Percentiles rank a stretch among this genome's conserved stretches.
These are phyloP conservation scores for Phaethornis superciliosus DNA, from an alignment of 2,113 vertebrate species.

Conservation along the genomic window DNA sequence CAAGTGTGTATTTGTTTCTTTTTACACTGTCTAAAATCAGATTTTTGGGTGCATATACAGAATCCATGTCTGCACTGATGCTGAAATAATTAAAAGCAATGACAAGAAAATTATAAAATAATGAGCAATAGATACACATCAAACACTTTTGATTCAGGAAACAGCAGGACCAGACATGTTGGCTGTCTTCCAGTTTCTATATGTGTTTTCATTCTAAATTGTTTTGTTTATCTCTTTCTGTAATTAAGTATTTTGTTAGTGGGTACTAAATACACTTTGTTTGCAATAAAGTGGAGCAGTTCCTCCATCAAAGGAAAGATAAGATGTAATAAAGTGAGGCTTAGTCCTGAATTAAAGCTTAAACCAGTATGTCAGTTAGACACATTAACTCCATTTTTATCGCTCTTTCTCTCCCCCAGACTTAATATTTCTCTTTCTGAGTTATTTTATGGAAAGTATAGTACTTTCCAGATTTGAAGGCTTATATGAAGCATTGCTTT, in stretches of 20 bases:
- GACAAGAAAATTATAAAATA: neutral
- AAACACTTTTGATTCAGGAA: neutral
- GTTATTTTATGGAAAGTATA: neutral
- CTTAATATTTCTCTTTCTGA: neutral
- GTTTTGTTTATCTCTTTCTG: neutral
- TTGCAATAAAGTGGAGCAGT: neutral
- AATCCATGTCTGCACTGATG: neutral
- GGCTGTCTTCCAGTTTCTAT: neutral
- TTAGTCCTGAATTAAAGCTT: neutral
- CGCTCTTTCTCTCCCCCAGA: neutral
- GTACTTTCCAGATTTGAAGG: neutral
- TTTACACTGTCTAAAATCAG: neutral
- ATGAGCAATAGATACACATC: neutral
- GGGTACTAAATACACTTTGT: neutral
- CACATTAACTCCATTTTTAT: neutral
- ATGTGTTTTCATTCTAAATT: neutral
- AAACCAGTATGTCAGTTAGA: neutral
- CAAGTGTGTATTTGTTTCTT: neutral
- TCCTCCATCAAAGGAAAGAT: neutral
- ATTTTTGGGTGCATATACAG: neutral
- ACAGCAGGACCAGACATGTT: neutral
- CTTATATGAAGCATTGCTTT: neutral
- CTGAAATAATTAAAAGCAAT: conserved; percentile 16
- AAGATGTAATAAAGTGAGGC: neutral
- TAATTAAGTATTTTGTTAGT: neutral